Base-by-base conservation (phyloP, 2,113 vertebrate species). In the Oenanthe oenanthe region DNA sequence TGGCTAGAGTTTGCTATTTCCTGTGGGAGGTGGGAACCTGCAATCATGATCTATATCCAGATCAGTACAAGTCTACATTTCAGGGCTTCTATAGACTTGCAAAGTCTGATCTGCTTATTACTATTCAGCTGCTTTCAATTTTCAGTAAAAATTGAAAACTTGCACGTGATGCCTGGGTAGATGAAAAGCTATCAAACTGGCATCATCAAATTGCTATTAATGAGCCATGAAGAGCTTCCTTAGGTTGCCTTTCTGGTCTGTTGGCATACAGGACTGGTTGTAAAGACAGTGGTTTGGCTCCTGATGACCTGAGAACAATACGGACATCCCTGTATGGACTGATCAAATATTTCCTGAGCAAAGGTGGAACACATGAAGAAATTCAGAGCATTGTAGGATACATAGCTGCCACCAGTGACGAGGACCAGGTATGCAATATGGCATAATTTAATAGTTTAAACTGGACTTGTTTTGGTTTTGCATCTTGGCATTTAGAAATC, bases 281-380 rank as follows among this genome's bases (percentile, higher is more conserved):
- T 88, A 98, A 98, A 97, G 98, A 98, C 47, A 95, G 95, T 43
- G 98, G 98, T 43, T 95, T 99, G 87, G 98, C 98, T 48, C 97
- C 98, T 47, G 99, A 99, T 28, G 99, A 99, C 91, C 88, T 99
- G 43, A 98, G 97, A 43, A 99, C 99, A 91, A 98, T 99, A 95
- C 97, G 98, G n/a, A 98, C 97, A 5, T 99, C 99, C 31, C 98
- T 99, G 31, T 99, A 97, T 66, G 98, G 99, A 72, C 97, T 99
- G 36, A 97, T 99, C 93, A 99, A 99, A 73, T 99, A 99, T 95
- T 99, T 99, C 97, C 98, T 99, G 93, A 99, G 98, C 98, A 99
- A 99, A 98, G 99, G 99, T 80, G 98, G 98, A 93, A 98, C 98
- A 4, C 99, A 99, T 95, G 99, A 99, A 65, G 99, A 99, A 97